A percentile compares a stretch with the other conserved stretches of the same genome.
These are phyloP conservation scores for Psittacula cyanocephala DNA, from an alignment of 2,113 vertebrate species.

Conservation along the genomic window DNA sequence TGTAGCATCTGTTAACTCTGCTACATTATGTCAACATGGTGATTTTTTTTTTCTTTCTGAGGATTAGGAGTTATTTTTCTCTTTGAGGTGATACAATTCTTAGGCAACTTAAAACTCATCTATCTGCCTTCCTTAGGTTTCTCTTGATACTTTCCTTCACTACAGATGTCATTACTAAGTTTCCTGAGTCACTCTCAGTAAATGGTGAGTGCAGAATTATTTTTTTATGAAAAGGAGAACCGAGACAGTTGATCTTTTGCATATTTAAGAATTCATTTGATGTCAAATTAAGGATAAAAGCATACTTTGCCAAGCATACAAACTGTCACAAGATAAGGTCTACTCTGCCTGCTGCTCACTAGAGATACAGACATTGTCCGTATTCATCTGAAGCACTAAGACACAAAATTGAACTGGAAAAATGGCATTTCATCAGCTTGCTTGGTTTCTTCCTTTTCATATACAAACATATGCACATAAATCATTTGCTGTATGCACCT, in stretches of 20 bases:
- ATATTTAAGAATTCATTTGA: slow-evolving; percentile 51
- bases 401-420: background rate
- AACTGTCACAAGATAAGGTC: background rate
- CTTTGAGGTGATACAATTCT: slow-evolving; percentile 28
- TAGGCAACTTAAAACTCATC: slow-evolving; percentile 9
- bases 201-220: background rate
- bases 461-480: background rate
- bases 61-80: slow-evolving; percentile 29
- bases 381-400: background rate
- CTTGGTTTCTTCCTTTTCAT: background rate
- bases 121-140: background rate
- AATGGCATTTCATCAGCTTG: background rate
- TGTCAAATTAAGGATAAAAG: slow-evolving; percentile 32
- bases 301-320: background rate
- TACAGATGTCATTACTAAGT: slow-evolving; percentile 3
- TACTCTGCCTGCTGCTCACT: background rate
- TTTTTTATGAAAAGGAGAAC: background rate
- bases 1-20: slow-evolving; percentile 12
- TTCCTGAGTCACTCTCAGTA: slow-evolving; percentile 21
- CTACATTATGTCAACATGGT: background rate
- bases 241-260: background rate
- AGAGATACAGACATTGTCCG: background rate
- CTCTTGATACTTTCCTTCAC: slow-evolving; percentile 47
- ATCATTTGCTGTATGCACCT: background rate
- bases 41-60: background rate